Conservation (phyloP, 2,888 invertebrate species). For the Ferdinandea cuprea region DNA sequence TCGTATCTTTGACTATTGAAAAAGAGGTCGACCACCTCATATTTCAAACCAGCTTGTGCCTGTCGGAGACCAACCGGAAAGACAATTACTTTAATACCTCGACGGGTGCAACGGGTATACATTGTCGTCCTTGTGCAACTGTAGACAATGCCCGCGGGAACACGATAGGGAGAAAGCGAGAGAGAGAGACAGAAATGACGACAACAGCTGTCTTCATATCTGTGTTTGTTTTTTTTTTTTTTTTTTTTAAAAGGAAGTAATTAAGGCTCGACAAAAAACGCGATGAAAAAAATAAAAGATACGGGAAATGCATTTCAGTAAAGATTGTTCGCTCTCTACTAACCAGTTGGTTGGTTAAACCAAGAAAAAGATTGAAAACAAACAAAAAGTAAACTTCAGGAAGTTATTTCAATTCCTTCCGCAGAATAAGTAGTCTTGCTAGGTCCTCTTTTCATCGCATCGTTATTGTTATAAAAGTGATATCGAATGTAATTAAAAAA, state of each 20-base stretch:
- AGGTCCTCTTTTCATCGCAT: slow-evolving; percentile 5
- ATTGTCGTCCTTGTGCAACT: slow-evolving; percentile 49
- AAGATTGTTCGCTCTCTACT: slow-evolving; percentile 44
- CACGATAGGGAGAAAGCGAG: background rate
- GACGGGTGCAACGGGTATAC: slow-evolving; percentile 20
- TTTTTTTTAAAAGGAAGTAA: slow-evolving; percentile 66
- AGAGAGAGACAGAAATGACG: slow-evolving; percentile 16
- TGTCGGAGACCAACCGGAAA: slow-evolving; percentile 46
- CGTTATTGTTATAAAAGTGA: slow-evolving; percentile 43
- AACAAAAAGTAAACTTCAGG: slow-evolving; percentile 62
- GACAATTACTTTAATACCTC: slow-evolving; percentile 73
- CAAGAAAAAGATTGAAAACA: slow-evolving; percentile 58
- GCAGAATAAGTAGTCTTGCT: slow-evolving; percentile 46
- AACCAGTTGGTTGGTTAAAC: slow-evolving; percentile 43
- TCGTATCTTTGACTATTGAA: background rate
- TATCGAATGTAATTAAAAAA: slow-evolving; percentile 56
- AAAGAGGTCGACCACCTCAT: slow-evolving; percentile 51
- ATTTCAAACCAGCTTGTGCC: slow-evolving; percentile 9
- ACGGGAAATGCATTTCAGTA: slow-evolving; percentile 49
- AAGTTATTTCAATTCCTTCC: slow-evolving; percentile 64
- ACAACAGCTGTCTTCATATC: slow-evolving; percentile 52
- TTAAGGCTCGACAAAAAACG: slow-evolving; percentile 49
- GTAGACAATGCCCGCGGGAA: slow-evolving; percentile 43
- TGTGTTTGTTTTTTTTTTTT: too few relatives aligned
- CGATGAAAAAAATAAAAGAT: slow-evolving; percentile 22